Conservation (phyloP, 2,113 vertebrate genomes). For the Mirza zaza region DNA sequence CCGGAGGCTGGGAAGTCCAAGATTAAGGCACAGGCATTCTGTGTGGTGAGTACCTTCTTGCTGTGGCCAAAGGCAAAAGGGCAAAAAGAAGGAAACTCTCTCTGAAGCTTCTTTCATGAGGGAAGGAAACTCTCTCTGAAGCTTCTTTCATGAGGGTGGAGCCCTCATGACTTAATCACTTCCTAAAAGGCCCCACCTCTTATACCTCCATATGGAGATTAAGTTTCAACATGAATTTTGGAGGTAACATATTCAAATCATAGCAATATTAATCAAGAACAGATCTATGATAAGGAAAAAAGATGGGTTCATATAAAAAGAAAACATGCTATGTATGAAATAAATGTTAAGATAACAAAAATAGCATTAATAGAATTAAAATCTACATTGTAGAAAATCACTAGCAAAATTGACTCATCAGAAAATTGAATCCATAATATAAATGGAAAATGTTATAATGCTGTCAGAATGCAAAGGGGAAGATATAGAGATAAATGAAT, state of each 20-base stretch:
- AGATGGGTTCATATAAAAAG: not conserved
- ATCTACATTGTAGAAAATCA: not conserved
- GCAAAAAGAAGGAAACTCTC: not conserved
- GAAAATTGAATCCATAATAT: not conserved
- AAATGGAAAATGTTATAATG: not conserved
- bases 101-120: not conserved
- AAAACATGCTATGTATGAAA: not conserved
- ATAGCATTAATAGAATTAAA: not conserved
- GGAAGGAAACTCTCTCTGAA: not conserved
- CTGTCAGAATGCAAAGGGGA: not conserved
- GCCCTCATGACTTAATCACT: not conserved
- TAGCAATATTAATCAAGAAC: not conserved
- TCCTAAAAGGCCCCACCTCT: not conserved
- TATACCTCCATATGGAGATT: not conserved
- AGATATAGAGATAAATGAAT: not conserved
- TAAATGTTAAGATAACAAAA: not conserved
- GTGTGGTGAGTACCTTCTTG: not conserved
- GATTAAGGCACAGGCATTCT: not conserved
- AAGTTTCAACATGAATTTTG: not conserved
- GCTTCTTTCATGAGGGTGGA: not conserved
- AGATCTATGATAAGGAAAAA: not conserved
- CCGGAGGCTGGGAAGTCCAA: not conserved
- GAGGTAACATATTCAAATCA: not conserved
- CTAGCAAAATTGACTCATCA: conserved; percentile 2
- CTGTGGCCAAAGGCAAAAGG: not conserved